Base-by-base conservation (phyloP, 2,797 vertebrate species). In the Xerus rutilus region DNA sequence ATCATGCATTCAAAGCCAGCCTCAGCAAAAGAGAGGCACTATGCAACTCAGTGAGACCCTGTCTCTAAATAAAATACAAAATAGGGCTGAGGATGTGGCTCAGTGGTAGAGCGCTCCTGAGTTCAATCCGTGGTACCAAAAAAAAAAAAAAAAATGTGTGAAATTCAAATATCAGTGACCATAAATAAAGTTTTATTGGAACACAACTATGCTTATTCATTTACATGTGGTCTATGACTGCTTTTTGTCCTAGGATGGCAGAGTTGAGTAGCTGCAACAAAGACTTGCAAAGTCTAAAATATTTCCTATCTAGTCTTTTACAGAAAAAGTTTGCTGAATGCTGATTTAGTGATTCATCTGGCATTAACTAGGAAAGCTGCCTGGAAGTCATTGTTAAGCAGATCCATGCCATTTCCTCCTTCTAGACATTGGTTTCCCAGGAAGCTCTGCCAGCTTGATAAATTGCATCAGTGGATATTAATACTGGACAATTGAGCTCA, bases 381-480 rank as follows among this genome's bases (percentile, higher is more conserved):
- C 88, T 95, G 79, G 88, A 94, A 95, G 83, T 91, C 70, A 69
- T 1, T 79, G 69, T 32, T 65, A 86, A 57, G 82, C 43, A 72
- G 15, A 84, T 67, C 45, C 25, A 9, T 30, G 47, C 67, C 32
- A 47, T 81, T 77, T 97, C 57, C 32, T 10, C 70, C 39, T 76
- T 35, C 21, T 64, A 86, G 82, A 18, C 78, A 84, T 81, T 96
- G 89, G 25, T 74, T 93, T 92, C 83, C 62, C 85, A 54, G 78
- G 78, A 95, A 95, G 43, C n/a, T 85, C 76, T 86, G 52, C 74
- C 72, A 81, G 78, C 77, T 93, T 91, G 89, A 93, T 96, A 84
- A 96, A 95, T 89, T 94, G 76, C 79, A 87, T 91, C 69, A 67
- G n/a, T 52, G 49, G 69, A 35, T 96, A 87, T 95, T 91, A 87